Evolutionary conservation across 2,888 invertebrate species (phyloP).

Genomic region (Ligdia adustata): DNA sequence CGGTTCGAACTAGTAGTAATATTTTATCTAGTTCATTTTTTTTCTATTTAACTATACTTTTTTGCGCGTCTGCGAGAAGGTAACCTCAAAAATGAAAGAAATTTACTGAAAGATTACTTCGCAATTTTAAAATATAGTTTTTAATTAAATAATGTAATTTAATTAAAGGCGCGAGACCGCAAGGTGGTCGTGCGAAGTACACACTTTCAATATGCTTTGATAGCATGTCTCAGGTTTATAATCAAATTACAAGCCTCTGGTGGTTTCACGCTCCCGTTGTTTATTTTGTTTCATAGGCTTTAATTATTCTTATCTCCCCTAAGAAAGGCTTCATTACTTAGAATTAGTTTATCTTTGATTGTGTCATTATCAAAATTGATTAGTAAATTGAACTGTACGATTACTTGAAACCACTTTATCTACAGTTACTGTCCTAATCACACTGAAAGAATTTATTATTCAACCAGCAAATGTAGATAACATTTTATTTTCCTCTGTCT

Average conservation of each 20-base stretch:
- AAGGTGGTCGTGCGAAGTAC: conserved; percentile 34
- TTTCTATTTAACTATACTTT: conserved; percentile 7
- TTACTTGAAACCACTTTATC: conserved; percentile 21
- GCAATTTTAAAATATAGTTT: conserved; percentile 28
- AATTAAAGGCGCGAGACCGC: conserved; percentile 43
- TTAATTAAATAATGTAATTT: conserved; percentile 33
- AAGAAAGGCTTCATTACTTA: not conserved
- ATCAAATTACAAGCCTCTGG: conserved; percentile 32
- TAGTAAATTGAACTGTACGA: conserved; percentile 16
- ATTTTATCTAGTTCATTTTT: not conserved
- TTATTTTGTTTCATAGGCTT: conserved; percentile 10
- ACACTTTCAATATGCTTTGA: conserved; percentile 38
- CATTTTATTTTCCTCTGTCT: conserved; percentile 18
- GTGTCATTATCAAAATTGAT: conserved; percentile 15
- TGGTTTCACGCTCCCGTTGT: conserved; percentile 31
- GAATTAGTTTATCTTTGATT: conserved; percentile 6
- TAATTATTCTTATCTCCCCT: not conserved
- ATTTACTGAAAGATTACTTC: conserved; percentile 19
- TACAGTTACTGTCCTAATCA: conserved; percentile 24
- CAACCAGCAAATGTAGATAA: conserved; percentile 15
- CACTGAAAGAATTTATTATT: conserved; percentile 22
- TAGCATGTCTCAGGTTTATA: conserved; percentile 32
- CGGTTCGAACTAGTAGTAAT: not conserved
- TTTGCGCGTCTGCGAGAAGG: not conserved
- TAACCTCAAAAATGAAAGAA: too few species aligned